Conservation (phyloP, 1,140 invertebrate species). For the Bilobella aurantiaca region DNA sequence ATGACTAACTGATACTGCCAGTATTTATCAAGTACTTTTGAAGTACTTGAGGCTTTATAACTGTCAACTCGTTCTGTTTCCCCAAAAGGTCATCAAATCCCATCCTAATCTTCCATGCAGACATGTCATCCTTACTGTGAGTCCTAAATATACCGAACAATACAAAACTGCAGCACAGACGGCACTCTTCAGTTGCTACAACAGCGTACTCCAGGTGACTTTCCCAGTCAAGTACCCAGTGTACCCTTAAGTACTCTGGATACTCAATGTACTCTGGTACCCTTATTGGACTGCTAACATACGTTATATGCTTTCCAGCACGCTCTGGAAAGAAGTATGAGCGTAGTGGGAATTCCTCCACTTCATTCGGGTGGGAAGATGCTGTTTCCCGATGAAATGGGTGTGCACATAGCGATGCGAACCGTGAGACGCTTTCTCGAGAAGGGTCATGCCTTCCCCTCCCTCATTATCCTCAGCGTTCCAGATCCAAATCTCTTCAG, state of each 20-base stretch:
- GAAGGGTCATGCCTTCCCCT: constrained; percentile 27
- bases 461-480: constrained; percentile 29
- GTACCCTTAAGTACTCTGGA: too few species aligned
- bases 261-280: too few species aligned
- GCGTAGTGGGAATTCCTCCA: constrained; percentile 24
- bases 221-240: too few species aligned
- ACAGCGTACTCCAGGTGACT: constrained; percentile 29
- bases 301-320: constrained; percentile 24
- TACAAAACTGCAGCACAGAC: constrained; percentile 25
- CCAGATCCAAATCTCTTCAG: constrained; percentile 26
- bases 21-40: too few species aligned
- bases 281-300: too few species aligned
- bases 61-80: not conserved
- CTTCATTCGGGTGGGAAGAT: constrained; percentile 19
- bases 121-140: constrained; percentile 29
- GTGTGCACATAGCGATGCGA: constrained; percentile 28
- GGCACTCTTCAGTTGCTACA: constrained; percentile 32
- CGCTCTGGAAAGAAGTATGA: constrained; percentile 28
- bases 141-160: constrained; percentile 27
- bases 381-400: constrained; percentile 30
- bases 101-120: constrained; percentile 33
- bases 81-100: not conserved
- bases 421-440: constrained; percentile 34
- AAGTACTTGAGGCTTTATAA: too few species aligned
- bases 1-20: too few species aligned